These are phyloP conservation scores for Remorina albescens DNA, from an alignment of 2,797 vertebrate genomes.

Conservation along the genomic window DNA sequence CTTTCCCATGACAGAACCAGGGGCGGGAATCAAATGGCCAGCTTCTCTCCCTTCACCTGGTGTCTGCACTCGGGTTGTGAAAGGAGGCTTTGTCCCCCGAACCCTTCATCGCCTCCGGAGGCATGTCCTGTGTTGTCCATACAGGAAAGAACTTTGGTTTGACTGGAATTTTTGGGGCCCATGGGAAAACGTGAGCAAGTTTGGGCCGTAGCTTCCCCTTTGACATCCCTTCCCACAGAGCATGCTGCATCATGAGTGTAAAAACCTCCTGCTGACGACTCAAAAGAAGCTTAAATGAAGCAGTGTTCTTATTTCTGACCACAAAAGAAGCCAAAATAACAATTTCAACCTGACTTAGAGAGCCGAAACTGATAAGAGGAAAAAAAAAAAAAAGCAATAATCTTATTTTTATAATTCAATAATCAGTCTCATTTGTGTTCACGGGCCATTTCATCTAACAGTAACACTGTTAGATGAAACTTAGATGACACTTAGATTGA, in stretches of 20 bases:
- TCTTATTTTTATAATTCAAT: too few species aligned
- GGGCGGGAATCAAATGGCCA: conserved; percentile 62
- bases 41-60: conserved; percentile 72
- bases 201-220: conserved; percentile 26
- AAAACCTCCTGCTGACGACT: conserved; percentile 21
- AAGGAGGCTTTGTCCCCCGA: conserved; percentile 76
- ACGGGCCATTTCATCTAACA: too few species aligned
- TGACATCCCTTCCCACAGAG: conserved; percentile 48
- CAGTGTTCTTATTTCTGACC: not conserved
- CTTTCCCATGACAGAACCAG: conserved; percentile 74
- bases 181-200: conserved; percentile 63
- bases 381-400: too few species aligned
- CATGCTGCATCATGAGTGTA: conserved; percentile 27
- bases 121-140: conserved; percentile 71
- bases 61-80: conserved; percentile 62
- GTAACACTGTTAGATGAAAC: too few species aligned
- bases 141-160: conserved; percentile 73
- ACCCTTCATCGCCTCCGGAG: conserved; percentile 75
- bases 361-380: not conserved
- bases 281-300: conserved; percentile 10
- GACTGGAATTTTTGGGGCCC: conserved; percentile 71
- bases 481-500: too few species aligned
- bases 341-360: not conserved
- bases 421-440: too few species aligned
- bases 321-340: not conserved